phyloP scores from a whole-genome alignment of 2,888 invertebrate genomes.

The Baronia brevicornis region DNA sequence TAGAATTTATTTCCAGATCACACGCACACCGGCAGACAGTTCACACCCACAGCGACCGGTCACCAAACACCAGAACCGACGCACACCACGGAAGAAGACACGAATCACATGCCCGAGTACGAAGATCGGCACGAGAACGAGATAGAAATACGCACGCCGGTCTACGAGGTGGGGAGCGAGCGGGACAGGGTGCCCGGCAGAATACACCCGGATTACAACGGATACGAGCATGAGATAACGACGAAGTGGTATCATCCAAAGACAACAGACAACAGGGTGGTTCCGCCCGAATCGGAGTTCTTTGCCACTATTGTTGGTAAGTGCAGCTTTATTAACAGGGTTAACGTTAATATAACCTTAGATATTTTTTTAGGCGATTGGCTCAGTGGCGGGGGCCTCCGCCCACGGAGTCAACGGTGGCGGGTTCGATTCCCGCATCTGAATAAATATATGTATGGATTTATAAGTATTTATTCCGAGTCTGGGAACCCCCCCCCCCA shows the following conservation, averaged over 20 bases:
- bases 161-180: constrained; percentile 46
- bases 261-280: constrained; percentile 61
- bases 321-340: constrained; percentile 18
- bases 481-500: no score
- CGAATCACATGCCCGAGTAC: constrained; percentile 56
- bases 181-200: constrained; percentile 39
- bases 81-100: constrained; percentile 69
- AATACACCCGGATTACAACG: constrained; percentile 58
- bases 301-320: constrained; percentile 67
- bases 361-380: no score
- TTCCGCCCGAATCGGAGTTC: constrained; percentile 66
- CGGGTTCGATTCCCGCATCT: no score
- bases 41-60: constrained; percentile 50
- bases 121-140: constrained; percentile 47
- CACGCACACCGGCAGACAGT: constrained; percentile 47
- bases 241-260: constrained; percentile 69
- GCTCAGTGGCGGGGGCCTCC: no score
- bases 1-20: constrained; percentile 37
- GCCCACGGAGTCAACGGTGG: no score
- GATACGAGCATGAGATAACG: constrained; percentile 56
- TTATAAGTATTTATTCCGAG: no score
- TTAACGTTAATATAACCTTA: no score
- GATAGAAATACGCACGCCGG: constrained; percentile 50
- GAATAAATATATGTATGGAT: no score
- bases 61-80: constrained; percentile 44